phyloP scores from a whole-genome alignment of 2,888 invertebrate genomes.

The Oligia latruncula region DNA sequence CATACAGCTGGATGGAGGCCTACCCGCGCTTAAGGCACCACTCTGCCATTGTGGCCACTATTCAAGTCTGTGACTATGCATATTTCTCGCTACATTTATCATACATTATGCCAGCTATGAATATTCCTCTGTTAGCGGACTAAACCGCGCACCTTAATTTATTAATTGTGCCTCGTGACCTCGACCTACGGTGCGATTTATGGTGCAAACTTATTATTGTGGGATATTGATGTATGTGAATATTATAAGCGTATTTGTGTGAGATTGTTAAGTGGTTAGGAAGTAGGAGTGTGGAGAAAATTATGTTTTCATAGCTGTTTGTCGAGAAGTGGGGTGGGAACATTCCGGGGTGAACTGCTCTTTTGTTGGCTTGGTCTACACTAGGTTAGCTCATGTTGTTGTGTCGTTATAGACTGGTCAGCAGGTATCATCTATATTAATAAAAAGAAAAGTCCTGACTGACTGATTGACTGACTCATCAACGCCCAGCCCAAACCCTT shows the following conservation, averaged over 20 bases:
- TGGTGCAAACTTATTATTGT: slow-evolving; percentile 77
- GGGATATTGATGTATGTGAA: slow-evolving; percentile 66
- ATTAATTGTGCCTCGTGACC: slow-evolving; percentile 84
- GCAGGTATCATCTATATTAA: too few relatives aligned
- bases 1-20: slow-evolving; percentile 45
- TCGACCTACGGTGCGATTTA: slow-evolving; percentile 75
- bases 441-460: too few relatives aligned
- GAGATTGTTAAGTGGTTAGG: slow-evolving; percentile 59
- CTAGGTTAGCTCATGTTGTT: background rate
- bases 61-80: slow-evolving; percentile 81
- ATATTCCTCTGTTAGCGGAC: slow-evolving; percentile 86
- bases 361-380: background rate
- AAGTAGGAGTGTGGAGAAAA: slow-evolving; percentile 37
- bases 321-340: slow-evolving; percentile 43
- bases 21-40: slow-evolving; percentile 55
- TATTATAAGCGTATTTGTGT: slow-evolving; percentile 63
- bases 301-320: slow-evolving; percentile 54
- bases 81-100: slow-evolving; percentile 85
- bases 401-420: background rate
- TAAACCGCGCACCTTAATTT: slow-evolving; percentile 78
- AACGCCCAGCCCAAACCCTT: too few relatives aligned
- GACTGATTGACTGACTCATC: too few relatives aligned
- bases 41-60: slow-evolving; percentile 73
- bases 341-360: background rate
- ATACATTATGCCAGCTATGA: slow-evolving; percentile 85